phyloP scores from a whole-genome alignment of 2,113 vertebrate genomes.

The Podarcis raffonei region DNA sequence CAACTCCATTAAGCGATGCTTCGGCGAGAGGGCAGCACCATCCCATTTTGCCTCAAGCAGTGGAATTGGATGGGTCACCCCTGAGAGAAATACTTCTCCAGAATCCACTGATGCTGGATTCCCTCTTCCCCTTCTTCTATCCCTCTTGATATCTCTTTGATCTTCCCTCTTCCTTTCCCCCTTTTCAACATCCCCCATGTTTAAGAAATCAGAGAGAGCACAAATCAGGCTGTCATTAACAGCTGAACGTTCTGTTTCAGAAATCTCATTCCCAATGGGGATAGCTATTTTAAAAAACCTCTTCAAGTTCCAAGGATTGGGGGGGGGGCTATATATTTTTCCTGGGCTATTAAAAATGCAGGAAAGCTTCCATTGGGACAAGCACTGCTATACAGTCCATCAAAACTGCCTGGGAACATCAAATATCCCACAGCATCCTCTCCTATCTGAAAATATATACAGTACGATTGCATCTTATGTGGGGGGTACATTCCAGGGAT shows the following conservation, averaged over 20 bases:
- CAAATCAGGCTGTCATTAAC: neutral
- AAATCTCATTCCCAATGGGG: fast-evolving
- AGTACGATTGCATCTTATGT: too few species aligned
- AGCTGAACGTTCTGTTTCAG: neutral
- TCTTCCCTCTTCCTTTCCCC: fast-evolving
- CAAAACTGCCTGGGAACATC: neutral
- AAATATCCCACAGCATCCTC: neutral
- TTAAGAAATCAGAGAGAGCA: neutral
- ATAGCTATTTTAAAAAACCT: neutral
- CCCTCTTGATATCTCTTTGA: neutral
- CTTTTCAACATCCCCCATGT: fast-evolving
- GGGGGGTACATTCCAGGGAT: too few species aligned
- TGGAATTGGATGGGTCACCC: too few species aligned
- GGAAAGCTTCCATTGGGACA: neutral
- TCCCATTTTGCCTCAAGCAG: too few species aligned
- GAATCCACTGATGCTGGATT: too few species aligned
- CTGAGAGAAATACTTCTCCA: too few species aligned
- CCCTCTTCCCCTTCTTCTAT: neutral
- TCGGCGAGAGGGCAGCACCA: too few species aligned
- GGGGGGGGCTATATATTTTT: neutral
- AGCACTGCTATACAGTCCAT: neutral
- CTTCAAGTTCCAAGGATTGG: neutral
- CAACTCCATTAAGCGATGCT: too few species aligned
- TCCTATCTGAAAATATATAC: neutral
- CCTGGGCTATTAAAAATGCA: slow-evolving; percentile 6